Percentiles rank a stretch among this genome's conserved stretches.
phyloP scores from a whole-genome alignment of 2,888 invertebrate genomes.

The Zhuqinia jingwanae region DNA sequence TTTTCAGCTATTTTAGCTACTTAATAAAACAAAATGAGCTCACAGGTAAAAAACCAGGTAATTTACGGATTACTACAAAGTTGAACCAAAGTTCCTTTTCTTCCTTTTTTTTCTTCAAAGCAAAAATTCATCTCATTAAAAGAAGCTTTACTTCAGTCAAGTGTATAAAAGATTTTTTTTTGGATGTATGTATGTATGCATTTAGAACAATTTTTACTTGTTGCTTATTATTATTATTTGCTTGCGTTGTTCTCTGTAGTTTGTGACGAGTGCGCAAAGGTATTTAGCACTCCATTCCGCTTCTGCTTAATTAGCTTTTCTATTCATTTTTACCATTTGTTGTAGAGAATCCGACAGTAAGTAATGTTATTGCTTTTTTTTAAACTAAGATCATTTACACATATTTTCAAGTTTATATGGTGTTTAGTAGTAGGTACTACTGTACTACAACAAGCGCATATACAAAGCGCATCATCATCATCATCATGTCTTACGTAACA shows the following conservation, averaged over 20 bases:
- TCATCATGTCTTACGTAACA: background rate
- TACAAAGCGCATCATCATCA: background rate
- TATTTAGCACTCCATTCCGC: constrained; percentile 10
- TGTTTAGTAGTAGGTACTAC: no score
- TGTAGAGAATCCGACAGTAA: background rate
- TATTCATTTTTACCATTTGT: background rate
- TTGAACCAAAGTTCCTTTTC: constrained; percentile 43
- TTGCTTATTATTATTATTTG: background rate
- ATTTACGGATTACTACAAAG: constrained; percentile 41
- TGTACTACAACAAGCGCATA: background rate
- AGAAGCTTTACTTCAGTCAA: no score
- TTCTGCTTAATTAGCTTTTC: background rate
- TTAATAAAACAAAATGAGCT: no score
- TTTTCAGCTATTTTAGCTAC: no score
- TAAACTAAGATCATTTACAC: background rate
- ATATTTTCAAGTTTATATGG: background rate
- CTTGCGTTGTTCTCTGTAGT: no score
- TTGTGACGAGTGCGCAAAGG: no score
- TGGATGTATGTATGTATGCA: constrained; percentile 22
- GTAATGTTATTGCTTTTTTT: background rate
- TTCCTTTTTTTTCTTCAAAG: background rate
- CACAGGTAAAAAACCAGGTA: constrained; percentile 11
- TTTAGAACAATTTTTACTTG: constrained; percentile 10
- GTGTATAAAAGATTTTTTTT: no score
- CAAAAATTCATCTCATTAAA: no score